These are phyloP conservation scores for Digitonthophagus gazella DNA, from an alignment of 2,888 invertebrate species.

Conservation along the genomic window DNA sequence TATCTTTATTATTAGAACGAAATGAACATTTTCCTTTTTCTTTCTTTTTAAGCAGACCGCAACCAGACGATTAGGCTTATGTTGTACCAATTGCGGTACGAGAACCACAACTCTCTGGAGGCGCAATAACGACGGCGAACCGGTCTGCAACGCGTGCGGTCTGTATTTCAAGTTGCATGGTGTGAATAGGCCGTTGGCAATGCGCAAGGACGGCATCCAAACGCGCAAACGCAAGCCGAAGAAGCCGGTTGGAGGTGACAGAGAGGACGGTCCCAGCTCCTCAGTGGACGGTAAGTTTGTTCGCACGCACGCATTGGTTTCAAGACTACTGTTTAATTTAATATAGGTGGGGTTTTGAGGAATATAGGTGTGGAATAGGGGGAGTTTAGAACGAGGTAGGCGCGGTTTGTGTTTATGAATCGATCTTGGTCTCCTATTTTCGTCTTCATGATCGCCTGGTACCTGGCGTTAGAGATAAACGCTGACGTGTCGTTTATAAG, in stretches of 20 bases:
- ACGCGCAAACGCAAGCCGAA: slow-evolving; percentile 93
- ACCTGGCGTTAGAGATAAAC: slow-evolving; percentile 33
- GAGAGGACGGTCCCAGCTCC: slow-evolving; percentile 45
- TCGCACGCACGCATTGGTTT: not conserved
- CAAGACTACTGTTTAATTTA: too few species aligned
- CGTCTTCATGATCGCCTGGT: slow-evolving; percentile 38
- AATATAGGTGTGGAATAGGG: not conserved
- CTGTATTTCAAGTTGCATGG: slow-evolving; percentile 95
- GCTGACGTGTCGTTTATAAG: not conserved
- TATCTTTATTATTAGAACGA: too few species aligned
- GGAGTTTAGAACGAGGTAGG: slow-evolving; percentile 22
- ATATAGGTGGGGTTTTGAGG: not conserved
- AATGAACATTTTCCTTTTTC: too few species aligned
- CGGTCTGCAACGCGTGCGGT: slow-evolving; percentile 98
- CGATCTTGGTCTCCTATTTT: slow-evolving; percentile 26
- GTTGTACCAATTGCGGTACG: slow-evolving; percentile 97
- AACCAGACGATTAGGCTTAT: slow-evolving; percentile 82
- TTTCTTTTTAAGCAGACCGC: slow-evolving; percentile 74
- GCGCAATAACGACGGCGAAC: slow-evolving; percentile 96
- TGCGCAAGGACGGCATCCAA: slow-evolving; percentile 96
- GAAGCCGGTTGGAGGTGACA: slow-evolving; percentile 63
- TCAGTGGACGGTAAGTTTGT: slow-evolving; percentile 45
- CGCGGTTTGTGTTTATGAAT: slow-evolving; percentile 9
- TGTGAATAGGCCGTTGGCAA: slow-evolving; percentile 87
- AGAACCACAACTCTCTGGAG: slow-evolving; percentile 97